Evolutionary conservation across 2,113 vertebrate genomes (phyloP).

Genomic region (Spheniscus mendiculus): DNA sequence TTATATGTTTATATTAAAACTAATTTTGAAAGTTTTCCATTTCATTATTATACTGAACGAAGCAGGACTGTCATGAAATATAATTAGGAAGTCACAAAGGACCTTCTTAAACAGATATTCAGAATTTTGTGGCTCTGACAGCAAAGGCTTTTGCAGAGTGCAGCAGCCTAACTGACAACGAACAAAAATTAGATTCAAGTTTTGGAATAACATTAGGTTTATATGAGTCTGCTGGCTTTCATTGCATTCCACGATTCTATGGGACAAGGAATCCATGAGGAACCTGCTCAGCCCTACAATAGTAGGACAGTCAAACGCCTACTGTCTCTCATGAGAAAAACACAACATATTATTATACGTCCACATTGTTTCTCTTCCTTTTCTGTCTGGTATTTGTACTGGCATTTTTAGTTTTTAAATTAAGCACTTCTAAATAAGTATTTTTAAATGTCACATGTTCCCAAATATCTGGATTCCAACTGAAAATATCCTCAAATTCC

Average conservation of each 20-base stretch:
- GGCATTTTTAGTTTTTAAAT: not conserved
- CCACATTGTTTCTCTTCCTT: not conserved
- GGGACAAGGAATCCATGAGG: not conserved
- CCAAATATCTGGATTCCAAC: not conserved
- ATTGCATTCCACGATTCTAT: not conserved
- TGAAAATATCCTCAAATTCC: not conserved
- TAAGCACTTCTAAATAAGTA: not conserved
- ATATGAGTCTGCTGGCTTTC: not conserved
- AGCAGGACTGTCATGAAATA: conserved; percentile 17
- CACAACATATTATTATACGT: not conserved
- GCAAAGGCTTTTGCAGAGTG: not conserved
- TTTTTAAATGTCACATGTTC: not conserved
- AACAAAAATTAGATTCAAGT: conserved; percentile 13
- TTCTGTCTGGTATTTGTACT: not conserved
- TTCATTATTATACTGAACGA: not conserved
- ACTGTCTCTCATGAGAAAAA: not conserved
- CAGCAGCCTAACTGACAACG: not conserved
- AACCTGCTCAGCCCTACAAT: not conserved
- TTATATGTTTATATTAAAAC: conserved; percentile 28
- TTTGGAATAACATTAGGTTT: not conserved
- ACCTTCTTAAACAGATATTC: conserved; percentile 7
- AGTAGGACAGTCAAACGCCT: not conserved
- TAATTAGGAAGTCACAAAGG: conserved; percentile 37
- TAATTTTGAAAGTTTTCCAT: conserved; percentile 12
- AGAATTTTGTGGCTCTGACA: conserved; percentile 3